phyloP scores from a whole-genome alignment of 2,113 vertebrate genomes.

The Pelusios castaneus region DNA sequence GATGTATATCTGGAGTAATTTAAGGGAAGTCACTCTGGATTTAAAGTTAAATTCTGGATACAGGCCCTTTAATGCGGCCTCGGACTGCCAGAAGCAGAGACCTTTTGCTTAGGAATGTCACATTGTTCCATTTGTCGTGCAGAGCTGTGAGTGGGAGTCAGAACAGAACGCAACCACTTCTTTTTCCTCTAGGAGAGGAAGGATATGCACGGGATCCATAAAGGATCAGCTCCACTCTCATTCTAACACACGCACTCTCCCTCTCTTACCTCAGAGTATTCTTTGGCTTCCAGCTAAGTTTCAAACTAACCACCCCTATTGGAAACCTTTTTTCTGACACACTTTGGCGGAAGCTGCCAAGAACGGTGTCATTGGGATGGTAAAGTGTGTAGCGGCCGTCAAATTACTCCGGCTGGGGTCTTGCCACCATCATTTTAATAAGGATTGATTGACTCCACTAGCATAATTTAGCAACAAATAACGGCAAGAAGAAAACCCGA shows the following conservation, averaged over 20 bases:
- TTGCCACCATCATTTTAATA: not conserved
- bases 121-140: not conserved
- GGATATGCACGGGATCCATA: accelerated
- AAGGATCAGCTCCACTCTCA: not conserved
- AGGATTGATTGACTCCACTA: not conserved
- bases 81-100: accelerated
- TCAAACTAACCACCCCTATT: not conserved
- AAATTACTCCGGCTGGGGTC: not conserved
- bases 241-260: not conserved
- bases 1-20: not conserved
- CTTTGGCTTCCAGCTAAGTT: not conserved
- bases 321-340: not conserved
- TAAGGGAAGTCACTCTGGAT: not conserved
- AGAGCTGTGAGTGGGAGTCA: not conserved
- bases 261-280: accelerated
- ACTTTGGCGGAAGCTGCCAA: not conserved
- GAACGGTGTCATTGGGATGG: not conserved
- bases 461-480: not conserved
- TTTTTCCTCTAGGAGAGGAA: not conserved
- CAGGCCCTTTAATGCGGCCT: not conserved
- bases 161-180: not conserved
- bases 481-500: not conserved
- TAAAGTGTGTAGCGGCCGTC: not conserved
- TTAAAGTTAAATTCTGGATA: not conserved
- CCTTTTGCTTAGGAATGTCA: accelerated